A percentile compares a stretch with the other conserved stretches of the same genome.
Evolutionary conservation across 2,797 vertebrate genomes (phyloP).

Genomic region (Limosa lapponica): DNA sequence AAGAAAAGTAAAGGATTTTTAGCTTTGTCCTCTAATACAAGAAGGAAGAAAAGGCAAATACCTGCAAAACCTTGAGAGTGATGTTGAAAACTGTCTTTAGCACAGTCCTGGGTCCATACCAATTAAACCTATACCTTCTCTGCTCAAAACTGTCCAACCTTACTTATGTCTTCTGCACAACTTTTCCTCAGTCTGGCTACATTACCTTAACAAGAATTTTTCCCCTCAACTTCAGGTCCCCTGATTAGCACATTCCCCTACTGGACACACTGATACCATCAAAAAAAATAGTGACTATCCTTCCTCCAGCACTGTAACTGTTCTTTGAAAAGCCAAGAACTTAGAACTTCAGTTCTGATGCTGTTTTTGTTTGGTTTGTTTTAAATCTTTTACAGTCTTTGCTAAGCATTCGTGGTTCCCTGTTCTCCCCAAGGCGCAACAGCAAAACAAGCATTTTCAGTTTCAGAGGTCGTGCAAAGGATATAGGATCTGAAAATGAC

Average conservation of each 20-base stretch:
- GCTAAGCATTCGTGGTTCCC: slow-evolving; percentile 90
- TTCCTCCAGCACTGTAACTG: background rate
- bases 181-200: background rate
- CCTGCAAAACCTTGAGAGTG: background rate
- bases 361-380: slow-evolving; percentile 7
- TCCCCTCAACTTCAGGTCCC: background rate
- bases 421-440: slow-evolving; percentile 90
- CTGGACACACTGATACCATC: background rate
- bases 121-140: background rate
- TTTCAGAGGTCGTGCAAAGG: slow-evolving; percentile 86
- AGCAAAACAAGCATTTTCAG: slow-evolving; percentile 96
- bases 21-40: background rate
- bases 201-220: background rate
- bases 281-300: background rate
- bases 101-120: background rate
- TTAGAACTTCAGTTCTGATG: background rate
- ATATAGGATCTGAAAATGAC: slow-evolving; percentile 90
- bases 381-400: slow-evolving; percentile 86
- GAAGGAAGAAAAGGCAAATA: background rate
- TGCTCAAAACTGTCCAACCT: background rate
- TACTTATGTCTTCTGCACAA: background rate
- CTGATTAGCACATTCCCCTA: background rate
- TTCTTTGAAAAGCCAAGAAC: background rate
- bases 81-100: background rate
- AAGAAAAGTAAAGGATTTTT: background rate